Evolutionary conservation across 2,888 invertebrate species (phyloP), one percentile per base, ranked within the genome.

Genomic region (Dynastes grantii): DNA sequence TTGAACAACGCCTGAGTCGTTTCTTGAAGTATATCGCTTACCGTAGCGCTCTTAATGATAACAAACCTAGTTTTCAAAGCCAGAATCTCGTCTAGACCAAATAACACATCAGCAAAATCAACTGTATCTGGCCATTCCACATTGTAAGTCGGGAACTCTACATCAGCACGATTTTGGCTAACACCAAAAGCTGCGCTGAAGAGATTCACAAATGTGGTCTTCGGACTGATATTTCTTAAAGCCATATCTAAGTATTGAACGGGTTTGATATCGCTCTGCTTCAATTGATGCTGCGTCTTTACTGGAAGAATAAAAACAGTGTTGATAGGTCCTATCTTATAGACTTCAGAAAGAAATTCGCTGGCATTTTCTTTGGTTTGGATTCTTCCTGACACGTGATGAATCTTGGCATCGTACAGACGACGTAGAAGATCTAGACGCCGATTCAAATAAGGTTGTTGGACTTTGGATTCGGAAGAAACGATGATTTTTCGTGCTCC

Each of bases 401-500:
- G 83, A 9, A 88, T 86, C n/a, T 87, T 85, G 1, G 85, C 87
- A 0, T 84, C 84, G 79, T 84, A 89, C 77, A 87, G 85, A 3
- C 82, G 80, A 78, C 87, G 85, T 3, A 88, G 83, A 9, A 88
- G 82, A 4, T 84, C 81, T 2, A 89, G 80, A 8, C 88, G 83
- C 16, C 88, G 84, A 32, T 86, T 87, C 37, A 88, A 82, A 80
- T 86, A 83, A 29, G 92, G 89, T 87, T 97, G 97, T 87, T 97
- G 97, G 22, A 96, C 95, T 80, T 94, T 95, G 29, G 91, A 90
- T 58, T 97, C 93, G 0, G 96, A 96, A 0, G 95, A 95, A 0
- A 98, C 90, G 0, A 97, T 91, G 6, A 98, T 86, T 84, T 94
- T 94, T 82, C 91, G 92, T 0, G 95, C 97, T 0, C 97, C 97